Evolutionary conservation across 2,888 invertebrate species (phyloP).

Genomic region (Parapristionchus giblindavisi): DNA sequence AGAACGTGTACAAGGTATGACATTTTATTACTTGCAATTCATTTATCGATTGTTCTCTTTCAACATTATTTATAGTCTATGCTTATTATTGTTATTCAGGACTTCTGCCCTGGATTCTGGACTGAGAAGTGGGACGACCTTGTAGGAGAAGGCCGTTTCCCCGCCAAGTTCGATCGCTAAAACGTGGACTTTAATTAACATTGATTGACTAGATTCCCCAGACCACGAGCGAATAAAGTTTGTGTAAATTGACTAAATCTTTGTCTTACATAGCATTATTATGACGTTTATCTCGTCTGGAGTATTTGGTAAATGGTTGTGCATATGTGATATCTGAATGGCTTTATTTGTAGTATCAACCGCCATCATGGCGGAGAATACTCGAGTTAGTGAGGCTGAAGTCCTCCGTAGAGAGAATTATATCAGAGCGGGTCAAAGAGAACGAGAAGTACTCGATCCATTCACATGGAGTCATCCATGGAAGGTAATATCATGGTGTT

Average conservation of each 20-base stretch:
- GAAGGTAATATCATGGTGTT: constrained; percentile 44
- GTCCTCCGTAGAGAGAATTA: constrained; percentile 58
- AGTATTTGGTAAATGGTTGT: constrained; percentile 9
- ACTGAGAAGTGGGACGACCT: constrained; percentile 70
- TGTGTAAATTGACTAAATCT: constrained; percentile 22
- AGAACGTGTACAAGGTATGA: constrained; percentile 68
- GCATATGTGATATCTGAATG: not conserved
- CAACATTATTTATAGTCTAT: not conserved
- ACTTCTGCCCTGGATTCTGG: constrained; percentile 69
- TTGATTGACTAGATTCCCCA: no score
- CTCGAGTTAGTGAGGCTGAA: constrained; percentile 60
- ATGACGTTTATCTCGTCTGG: constrained; percentile 32
- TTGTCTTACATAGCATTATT: constrained; percentile 7
- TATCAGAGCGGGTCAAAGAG: constrained; percentile 55
- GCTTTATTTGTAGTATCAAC: not conserved
- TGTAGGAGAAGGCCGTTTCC: constrained; percentile 67
- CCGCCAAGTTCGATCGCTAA: constrained; percentile 69
- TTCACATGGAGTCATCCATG: constrained; percentile 65
- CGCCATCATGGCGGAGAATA: constrained; percentile 58
- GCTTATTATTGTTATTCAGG: constrained; percentile 43
- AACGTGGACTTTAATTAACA: constrained; percentile 29
- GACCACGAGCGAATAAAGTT: constrained; percentile 36
- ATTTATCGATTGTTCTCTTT: not conserved
- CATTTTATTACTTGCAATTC: not conserved
- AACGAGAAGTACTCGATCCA: constrained; percentile 56